Percentiles rank a stretch among this genome's conserved stretches.
Evolutionary conservation across 2,888 invertebrate species (phyloP).

Genomic region (Ophion costatus): DNA sequence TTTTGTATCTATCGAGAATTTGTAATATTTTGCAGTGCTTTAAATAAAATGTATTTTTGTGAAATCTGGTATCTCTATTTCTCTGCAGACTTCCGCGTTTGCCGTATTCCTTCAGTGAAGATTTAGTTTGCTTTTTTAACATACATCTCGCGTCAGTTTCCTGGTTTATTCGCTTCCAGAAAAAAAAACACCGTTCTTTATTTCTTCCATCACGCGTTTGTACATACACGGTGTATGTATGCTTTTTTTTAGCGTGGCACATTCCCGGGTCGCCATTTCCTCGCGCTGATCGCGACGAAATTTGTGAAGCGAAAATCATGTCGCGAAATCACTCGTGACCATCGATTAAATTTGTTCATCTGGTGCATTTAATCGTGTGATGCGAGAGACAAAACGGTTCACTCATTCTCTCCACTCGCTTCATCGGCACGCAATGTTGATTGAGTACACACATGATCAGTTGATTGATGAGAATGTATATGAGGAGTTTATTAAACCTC

Average conservation of each 20-base stretch:
- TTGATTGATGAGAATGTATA: slow-evolving; percentile 1
- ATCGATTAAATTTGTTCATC: background rate
- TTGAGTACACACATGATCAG: slow-evolving; percentile 5
- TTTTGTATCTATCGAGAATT: no score
- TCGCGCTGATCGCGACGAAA: background rate
- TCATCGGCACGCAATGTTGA: background rate
- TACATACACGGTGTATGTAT: background rate
- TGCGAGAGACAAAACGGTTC: slow-evolving; percentile 7
- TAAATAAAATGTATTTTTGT: no score
- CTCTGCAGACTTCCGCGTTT: no score
- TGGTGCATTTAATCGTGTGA: slow-evolving; percentile 1
- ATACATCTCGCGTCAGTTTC: no score
- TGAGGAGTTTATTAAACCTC: slow-evolving; percentile 19
- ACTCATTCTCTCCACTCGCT: background rate
- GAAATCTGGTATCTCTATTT: no score
- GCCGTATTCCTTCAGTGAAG: no score
- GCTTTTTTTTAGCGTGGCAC: background rate
- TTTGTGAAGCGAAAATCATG: background rate
- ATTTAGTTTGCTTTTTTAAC: no score
- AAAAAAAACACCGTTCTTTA: background rate
- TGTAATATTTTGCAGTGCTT: no score
- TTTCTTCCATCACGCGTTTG: background rate
- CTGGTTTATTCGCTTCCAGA: background rate
- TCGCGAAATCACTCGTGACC: background rate
- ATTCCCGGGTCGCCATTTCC: background rate